phyloP scores from a whole-genome alignment of 2,888 invertebrate species.

The Odontothrips loti region DNA sequence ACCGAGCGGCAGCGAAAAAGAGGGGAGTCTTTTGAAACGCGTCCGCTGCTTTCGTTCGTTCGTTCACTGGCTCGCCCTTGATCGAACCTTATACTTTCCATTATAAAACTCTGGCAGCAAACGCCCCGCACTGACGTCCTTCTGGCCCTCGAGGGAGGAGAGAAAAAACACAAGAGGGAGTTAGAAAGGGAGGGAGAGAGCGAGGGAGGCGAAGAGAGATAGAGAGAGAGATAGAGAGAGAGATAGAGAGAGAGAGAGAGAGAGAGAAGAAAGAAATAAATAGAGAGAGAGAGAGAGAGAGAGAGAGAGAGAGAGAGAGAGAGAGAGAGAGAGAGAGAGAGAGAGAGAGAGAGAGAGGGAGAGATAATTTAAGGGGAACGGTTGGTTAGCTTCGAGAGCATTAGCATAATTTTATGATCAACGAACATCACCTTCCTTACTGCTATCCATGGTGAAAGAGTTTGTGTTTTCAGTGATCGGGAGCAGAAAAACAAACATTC shows the following conservation, averaged over 20 bases:
- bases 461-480: no score
- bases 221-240: background rate
- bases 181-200: background rate
- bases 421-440: background rate
- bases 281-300: background rate
- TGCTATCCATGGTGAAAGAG: background rate
- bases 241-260: background rate
- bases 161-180: background rate
- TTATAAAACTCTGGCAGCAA: background rate
- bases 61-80: background rate
- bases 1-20: no score
- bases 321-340: background rate
- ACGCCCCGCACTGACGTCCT: background rate
- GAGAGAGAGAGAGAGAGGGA: background rate
- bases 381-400: background rate
- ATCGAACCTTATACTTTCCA: background rate
- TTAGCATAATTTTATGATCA: background rate
- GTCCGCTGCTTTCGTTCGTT: no score
- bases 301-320: conserved; percentile 1
- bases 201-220: background rate
- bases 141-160: background rate
- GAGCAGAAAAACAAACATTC: no score
- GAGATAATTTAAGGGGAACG: background rate
- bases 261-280: background rate
- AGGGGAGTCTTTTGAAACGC: no score